Percentiles rank a stretch among this genome's conserved stretches.
phyloP scores from a whole-genome alignment of 1,140 invertebrate genomes.

The Euura saliciscinereae region DNA sequence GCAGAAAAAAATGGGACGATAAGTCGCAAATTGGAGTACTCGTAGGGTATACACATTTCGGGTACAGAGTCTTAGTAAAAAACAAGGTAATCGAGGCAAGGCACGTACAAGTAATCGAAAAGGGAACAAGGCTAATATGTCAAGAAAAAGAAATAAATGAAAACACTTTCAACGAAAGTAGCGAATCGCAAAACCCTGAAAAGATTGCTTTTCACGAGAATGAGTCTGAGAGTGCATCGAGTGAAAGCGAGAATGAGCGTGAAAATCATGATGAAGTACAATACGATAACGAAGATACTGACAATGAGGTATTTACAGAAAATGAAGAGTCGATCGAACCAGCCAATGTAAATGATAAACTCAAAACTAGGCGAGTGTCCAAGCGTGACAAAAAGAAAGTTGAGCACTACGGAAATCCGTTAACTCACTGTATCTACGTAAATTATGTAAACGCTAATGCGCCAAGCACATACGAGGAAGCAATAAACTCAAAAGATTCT shows the following conservation, averaged over 20 bases:
- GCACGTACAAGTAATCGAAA: conserved; percentile 18
- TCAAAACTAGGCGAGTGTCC: conserved; percentile 27
- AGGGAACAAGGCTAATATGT: conserved; percentile 15
- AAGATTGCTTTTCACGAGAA: not conserved
- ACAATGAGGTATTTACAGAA: conserved; percentile 28
- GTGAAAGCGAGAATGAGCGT: conserved; percentile 23
- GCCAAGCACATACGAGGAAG: conserved; percentile 19
- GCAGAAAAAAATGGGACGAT: conserved; percentile 44
- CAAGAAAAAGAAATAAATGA: conserved; percentile 18
- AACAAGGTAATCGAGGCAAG: conserved; percentile 20
- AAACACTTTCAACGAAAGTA: not conserved
- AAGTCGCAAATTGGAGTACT: conserved; percentile 29
- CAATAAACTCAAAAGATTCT: conserved; percentile 9
- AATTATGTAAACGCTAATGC: conserved; percentile 14
- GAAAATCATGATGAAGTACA: not conserved
- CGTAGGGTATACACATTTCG: not conserved
- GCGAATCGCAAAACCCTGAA: not conserved
- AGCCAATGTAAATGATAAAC: conserved; percentile 22
- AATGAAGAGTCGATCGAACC: conserved; percentile 21
- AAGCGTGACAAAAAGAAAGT: not conserved
- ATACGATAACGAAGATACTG: conserved; percentile 18
- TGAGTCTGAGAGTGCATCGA: conserved; percentile 27
- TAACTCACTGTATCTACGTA: conserved; percentile 8
- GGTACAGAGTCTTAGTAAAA: conserved; percentile 17
- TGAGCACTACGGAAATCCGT: not conserved